Evolutionary conservation across 2,888 invertebrate genomes (phyloP).

Genomic region (Volucella inanis): DNA sequence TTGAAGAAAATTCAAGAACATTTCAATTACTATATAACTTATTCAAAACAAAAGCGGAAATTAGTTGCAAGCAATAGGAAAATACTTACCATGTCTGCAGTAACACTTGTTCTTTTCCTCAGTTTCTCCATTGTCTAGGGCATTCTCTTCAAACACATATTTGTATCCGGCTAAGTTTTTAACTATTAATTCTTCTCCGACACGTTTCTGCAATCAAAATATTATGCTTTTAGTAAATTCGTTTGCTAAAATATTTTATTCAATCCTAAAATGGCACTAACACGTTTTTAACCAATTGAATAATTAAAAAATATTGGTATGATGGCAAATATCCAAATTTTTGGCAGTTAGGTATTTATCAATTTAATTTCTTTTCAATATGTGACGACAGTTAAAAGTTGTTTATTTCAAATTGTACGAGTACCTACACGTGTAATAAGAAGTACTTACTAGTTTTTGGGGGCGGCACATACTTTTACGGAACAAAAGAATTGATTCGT

Average conservation of each 20-base stretch:
- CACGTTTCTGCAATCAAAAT: constrained; percentile 84
- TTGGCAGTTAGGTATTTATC: neutral
- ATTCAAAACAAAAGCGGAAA: constrained; percentile 49
- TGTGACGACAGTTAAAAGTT: neutral
- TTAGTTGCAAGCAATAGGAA: neutral
- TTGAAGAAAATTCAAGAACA: neutral
- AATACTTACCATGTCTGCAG: constrained; percentile 87
- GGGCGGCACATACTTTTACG: constrained; percentile 93
- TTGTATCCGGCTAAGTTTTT: constrained; percentile 88
- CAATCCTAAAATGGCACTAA: constrained; percentile 8
- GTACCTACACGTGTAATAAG: neutral
- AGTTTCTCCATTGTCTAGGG: constrained; percentile 90
- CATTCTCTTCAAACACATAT: constrained; percentile 90
- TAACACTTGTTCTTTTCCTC: constrained; percentile 92
- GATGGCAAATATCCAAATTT: constrained; percentile 29
- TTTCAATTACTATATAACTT: neutral
- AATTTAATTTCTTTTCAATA: neutral
- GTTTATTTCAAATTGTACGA: neutral
- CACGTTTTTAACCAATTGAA: neutral
- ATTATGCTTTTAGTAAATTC: constrained; percentile 7
- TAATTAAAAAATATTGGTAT: constrained; percentile 4
- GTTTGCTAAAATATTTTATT: neutral
- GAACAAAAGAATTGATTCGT: constrained; percentile 90
- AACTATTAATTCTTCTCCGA: constrained; percentile 85
- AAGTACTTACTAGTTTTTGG: constrained; percentile 87